Conservation (phyloP, 2,113 vertebrate genomes). For the Microcebus griseorufus region DNA sequence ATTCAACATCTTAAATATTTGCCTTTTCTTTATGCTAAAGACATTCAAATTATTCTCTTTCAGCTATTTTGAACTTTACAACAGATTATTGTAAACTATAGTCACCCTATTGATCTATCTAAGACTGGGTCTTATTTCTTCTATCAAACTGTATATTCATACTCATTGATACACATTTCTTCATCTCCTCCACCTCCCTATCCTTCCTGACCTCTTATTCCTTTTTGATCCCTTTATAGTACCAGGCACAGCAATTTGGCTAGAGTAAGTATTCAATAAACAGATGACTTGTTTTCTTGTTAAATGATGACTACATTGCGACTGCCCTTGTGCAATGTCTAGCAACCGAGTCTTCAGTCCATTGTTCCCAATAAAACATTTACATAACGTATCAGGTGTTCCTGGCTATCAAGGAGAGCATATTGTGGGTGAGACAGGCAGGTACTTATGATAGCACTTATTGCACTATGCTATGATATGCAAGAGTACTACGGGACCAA, state of each 20-base stretch:
- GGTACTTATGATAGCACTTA: neutral
- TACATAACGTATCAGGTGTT: neutral
- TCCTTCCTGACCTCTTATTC: neutral
- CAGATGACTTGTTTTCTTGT: neutral
- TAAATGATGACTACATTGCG: neutral
- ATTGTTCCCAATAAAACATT: slow-evolving; percentile 2
- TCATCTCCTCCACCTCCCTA: neutral
- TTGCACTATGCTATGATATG: neutral
- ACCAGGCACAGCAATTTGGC: neutral
- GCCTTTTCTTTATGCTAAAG: neutral
- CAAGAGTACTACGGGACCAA: neutral
- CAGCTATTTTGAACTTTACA: neutral
- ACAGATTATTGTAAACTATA: neutral
- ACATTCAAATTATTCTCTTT: neutral
- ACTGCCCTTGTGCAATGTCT: neutral
- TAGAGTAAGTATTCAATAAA: slow-evolving; percentile 34
- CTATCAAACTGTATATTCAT: neutral
- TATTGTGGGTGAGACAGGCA: neutral
- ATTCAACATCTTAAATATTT: neutral
- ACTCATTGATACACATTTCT: neutral
- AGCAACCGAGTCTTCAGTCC: neutral
- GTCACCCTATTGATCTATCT: neutral
- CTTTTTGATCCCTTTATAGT: neutral
- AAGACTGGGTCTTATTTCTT: neutral
- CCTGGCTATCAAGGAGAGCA: neutral